Evolutionary conservation across 2,888 invertebrate genomes (phyloP), one percentile per base, ranked within the genome.

Genomic region (Drosophila siamana): DNA sequence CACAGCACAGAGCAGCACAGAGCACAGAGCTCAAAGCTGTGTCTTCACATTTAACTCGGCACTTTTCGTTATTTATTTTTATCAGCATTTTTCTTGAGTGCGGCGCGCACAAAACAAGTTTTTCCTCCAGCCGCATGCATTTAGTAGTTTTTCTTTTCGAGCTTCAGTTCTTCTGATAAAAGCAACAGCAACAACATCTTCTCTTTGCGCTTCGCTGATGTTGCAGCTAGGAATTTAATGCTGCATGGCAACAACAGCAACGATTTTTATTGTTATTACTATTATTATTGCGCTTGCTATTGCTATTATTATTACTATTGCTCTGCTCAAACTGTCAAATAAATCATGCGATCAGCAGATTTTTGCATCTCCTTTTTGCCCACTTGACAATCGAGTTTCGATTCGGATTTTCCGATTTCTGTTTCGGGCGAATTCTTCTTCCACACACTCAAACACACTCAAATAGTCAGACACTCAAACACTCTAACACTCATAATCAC

Each of bases 61-160:
- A 60, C 48, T 79, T 67, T 76, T 69, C 63, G 84, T 74, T 86
- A 82, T 77, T 82, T 83, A 80, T 80, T 74, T 82, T 59, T 61
- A 83, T 78, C 80, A 67, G 68, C 72, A 77, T 80, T 77, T 86
- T 77, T 77, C 65, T 63, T 66, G 62, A 62, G 33, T 40, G 54
- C 60, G 41, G 47, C 62, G n/a, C 36, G n/a, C 36, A 38, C 6
- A 36, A 80, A 82, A 82, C 82, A 60, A 73, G 82, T 83, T 86
- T 83, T 73, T 33, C 33, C 33, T 33, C 78, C 73, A 11, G 78
- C 74, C 74, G 63, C 74, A 43, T 55, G 59, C 28, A 48, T 41
- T 59, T 50, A 13, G 36, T 13, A 43, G 78, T 50, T 70, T 75
- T 75, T 68, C 66, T 46, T 44, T 46, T 26, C 47, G 33, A 54